These are phyloP conservation scores for Trichomycterus rosablanca DNA, from an alignment of 2,113 vertebrate species.

Conservation along the genomic window DNA sequence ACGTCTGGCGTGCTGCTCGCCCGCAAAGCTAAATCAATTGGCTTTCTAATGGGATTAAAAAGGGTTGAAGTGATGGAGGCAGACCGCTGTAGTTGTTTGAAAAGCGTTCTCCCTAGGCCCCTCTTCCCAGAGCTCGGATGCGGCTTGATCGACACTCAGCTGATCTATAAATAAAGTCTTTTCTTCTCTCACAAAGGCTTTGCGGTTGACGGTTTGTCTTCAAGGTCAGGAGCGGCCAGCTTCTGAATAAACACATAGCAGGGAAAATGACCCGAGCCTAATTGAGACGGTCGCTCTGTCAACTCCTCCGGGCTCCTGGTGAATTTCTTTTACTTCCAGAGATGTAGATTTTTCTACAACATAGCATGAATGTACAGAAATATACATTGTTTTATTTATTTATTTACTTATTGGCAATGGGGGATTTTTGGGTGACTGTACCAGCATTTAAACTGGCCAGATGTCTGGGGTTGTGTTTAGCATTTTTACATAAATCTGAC, in stretches of 20 bases:
- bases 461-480: too few relatives aligned
- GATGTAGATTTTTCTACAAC: slow-evolving; percentile 52
- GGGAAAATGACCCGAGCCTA: slow-evolving; percentile 77
- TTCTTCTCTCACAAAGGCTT: slow-evolving; percentile 79
- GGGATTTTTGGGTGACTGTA: too few relatives aligned
- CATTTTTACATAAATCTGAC: too few relatives aligned
- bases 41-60: slow-evolving; percentile 72
- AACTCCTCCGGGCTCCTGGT: slow-evolving; percentile 45
- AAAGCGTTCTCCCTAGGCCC: slow-evolving; percentile 52
- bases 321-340: slow-evolving; percentile 34
- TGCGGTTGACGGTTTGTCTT: slow-evolving; percentile 75
- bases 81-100: slow-evolving; percentile 63
- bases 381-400: too few relatives aligned
- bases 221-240: slow-evolving; percentile 87
- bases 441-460: too few relatives aligned
- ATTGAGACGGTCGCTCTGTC: slow-evolving; percentile 80
- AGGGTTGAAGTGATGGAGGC: slow-evolving; percentile 60
- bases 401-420: too few relatives aligned
- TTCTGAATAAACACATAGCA: slow-evolving; percentile 81
- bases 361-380: too few relatives aligned
- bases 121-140: slow-evolving; percentile 57
- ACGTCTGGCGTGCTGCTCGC: slow-evolving; percentile 7
- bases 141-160: slow-evolving; percentile 80
- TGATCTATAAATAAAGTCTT: slow-evolving; percentile 92
- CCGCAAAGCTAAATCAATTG: slow-evolving; percentile 62